Evolutionary conservation across 2,113 vertebrate genomes (phyloP).

Genomic region (Dascyllus trimaculatus): DNA sequence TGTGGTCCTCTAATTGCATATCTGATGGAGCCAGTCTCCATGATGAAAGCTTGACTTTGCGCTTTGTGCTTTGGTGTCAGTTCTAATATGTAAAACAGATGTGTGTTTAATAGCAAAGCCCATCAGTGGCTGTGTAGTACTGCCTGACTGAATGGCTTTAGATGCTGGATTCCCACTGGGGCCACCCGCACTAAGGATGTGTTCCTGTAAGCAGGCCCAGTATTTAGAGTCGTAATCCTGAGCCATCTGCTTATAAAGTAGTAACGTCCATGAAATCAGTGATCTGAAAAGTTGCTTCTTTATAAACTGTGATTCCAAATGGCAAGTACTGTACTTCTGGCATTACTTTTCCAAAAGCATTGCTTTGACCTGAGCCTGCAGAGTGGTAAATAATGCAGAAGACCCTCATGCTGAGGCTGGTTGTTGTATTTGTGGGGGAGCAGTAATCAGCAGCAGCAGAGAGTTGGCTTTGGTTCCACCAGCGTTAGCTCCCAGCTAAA

Average conservation of each 20-base stretch:
- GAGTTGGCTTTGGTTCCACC: constrained; percentile 51
- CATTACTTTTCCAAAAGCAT: not conserved
- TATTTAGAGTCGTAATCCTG: constrained; percentile 4
- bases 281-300: constrained; percentile 12
- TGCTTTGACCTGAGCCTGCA: not conserved
- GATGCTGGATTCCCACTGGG: constrained; percentile 66
- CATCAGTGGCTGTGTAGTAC: constrained; percentile 64
- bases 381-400: constrained; percentile 7
- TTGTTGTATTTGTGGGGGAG: constrained; percentile 30
- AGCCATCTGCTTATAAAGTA: not conserved
- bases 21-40: constrained; percentile 76
- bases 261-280: not conserved
- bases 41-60: constrained; percentile 79
- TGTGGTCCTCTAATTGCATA: constrained; percentile 80
- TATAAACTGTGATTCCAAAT: not conserved
- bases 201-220: constrained; percentile 50
- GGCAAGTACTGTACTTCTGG: not conserved
- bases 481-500: constrained; percentile 53
- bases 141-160: constrained; percentile 54
- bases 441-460: constrained; percentile 64
- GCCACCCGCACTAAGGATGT: constrained; percentile 69
- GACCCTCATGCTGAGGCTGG: constrained; percentile 25
- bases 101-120: constrained; percentile 76
- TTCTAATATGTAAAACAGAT: constrained; percentile 82
- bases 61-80: constrained; percentile 75